These are phyloP conservation scores for Cotesia congregata DNA, from an alignment of 2,888 invertebrate genomes.

Conservation along the genomic window DNA sequence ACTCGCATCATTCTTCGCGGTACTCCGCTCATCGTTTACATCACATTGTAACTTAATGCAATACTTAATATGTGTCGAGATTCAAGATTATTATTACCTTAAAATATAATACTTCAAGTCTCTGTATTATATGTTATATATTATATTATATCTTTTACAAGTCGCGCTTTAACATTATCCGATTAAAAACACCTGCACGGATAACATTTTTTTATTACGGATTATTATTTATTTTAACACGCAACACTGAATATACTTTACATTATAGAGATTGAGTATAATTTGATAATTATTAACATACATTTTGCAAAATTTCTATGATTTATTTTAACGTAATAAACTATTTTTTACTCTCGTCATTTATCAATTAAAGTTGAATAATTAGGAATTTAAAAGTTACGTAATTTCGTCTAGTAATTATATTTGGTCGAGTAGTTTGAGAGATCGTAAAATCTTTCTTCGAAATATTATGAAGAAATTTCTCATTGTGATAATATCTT, in stretches of 20 bases:
- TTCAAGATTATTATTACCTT: background rate
- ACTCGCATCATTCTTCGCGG: slow-evolving; percentile 38
- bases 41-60: slow-evolving; percentile 12
- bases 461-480: slow-evolving; percentile 23
- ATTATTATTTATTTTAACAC: slow-evolving; percentile 2
- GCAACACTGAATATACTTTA: background rate
- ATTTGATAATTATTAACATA: too few species aligned
- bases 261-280: background rate
- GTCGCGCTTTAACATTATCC: background rate
- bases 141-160: background rate
- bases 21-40: slow-evolving; percentile 24
- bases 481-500: slow-evolving; percentile 5
- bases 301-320: too few species aligned
- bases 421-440: slow-evolving; percentile 1
- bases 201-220: background rate
- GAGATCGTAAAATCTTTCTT: slow-evolving; percentile 30
- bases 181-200: background rate
- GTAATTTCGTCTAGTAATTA: background rate
- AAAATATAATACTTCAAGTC: background rate
- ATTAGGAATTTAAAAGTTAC: background rate
- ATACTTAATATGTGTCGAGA: background rate
- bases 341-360: too few species aligned
- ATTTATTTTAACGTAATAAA: too few species aligned
- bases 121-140: background rate
- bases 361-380: background rate